These are phyloP conservation scores for Alectura lathami DNA, from an alignment of 2,113 vertebrate genomes.

Conservation along the genomic window DNA sequence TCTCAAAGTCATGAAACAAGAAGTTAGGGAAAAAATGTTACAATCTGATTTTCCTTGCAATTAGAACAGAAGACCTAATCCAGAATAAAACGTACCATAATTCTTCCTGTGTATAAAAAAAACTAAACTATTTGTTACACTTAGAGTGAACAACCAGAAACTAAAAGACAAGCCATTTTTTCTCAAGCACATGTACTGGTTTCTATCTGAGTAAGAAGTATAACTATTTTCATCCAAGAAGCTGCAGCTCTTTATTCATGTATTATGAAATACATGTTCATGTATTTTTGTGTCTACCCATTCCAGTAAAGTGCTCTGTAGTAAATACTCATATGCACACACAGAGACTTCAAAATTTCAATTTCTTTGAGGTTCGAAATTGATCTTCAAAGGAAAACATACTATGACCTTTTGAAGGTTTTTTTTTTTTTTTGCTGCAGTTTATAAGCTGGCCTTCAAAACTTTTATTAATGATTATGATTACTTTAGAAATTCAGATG, in stretches of 20 bases:
- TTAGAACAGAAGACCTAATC: neutral
- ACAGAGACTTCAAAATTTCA: neutral
- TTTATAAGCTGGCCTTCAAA: neutral
- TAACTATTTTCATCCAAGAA: conserved; percentile 35
- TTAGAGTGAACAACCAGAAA: neutral
- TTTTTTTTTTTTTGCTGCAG: neutral
- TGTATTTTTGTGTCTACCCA: conserved; percentile 42
- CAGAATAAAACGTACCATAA: neutral
- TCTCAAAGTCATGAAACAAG: neutral
- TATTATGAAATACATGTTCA: no score
- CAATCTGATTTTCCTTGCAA: neutral
- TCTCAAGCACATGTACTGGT: neutral
- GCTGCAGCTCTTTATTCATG: conserved; percentile 17
- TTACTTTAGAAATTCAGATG: neutral
- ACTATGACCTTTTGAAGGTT: no score
- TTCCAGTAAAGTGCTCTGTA: neutral
- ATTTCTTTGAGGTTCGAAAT: conserved; percentile 9
- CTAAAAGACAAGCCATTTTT: neutral
- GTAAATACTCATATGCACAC: neutral
- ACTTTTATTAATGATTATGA: neutral
- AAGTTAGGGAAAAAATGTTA: neutral
- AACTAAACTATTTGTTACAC: neutral
- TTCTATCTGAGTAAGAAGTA: conserved; percentile 35
- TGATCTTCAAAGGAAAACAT: neutral
- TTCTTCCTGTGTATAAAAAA: neutral